Percentiles rank a stretch among this genome's conserved stretches.
These are phyloP conservation scores for Parthenolecanium corni DNA, from an alignment of 2,888 invertebrate genomes.

Conservation along the genomic window DNA sequence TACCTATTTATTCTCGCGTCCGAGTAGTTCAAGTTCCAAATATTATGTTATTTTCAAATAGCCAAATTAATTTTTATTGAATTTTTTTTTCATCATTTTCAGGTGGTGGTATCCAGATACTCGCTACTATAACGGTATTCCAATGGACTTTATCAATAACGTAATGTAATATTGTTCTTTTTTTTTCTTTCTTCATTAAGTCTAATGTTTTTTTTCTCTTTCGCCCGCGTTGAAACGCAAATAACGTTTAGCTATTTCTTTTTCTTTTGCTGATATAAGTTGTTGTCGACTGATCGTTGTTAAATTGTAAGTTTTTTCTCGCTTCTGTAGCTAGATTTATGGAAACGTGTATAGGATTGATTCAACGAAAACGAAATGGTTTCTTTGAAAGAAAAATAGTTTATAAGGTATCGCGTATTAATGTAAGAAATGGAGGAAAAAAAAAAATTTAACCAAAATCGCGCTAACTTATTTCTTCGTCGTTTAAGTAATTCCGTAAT, in stretches of 20 bases:
- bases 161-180: slow-evolving; percentile 18
- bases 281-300: slow-evolving; percentile 26
- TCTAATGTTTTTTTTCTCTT: slow-evolving; percentile 8
- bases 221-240: slow-evolving; percentile 16
- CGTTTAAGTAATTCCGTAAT: slow-evolving; percentile 5
- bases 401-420: neutral
- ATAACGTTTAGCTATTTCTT: slow-evolving; percentile 16
- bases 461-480: neutral
- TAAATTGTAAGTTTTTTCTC: slow-evolving; percentile 14
- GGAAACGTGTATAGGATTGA: slow-evolving; percentile 2
- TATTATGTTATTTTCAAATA: too few relatives aligned
- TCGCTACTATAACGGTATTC: slow-evolving; percentile 23
- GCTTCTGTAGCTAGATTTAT: slow-evolving; percentile 24
- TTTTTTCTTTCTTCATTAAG: neutral
- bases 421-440: neutral
- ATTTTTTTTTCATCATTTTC: neutral
- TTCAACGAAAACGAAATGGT: neutral
- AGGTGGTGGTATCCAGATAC: slow-evolving; percentile 22
- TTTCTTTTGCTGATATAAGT: slow-evolving; percentile 11
- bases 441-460: neutral
- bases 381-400: neutral
- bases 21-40: too few relatives aligned
- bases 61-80: too few relatives aligned
- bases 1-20: too few relatives aligned
- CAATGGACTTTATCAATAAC: slow-evolving; percentile 19